Evolutionary conservation across 2,797 vertebrate genomes (phyloP).

Genomic region (Catamblyrhynchus diadema): DNA sequence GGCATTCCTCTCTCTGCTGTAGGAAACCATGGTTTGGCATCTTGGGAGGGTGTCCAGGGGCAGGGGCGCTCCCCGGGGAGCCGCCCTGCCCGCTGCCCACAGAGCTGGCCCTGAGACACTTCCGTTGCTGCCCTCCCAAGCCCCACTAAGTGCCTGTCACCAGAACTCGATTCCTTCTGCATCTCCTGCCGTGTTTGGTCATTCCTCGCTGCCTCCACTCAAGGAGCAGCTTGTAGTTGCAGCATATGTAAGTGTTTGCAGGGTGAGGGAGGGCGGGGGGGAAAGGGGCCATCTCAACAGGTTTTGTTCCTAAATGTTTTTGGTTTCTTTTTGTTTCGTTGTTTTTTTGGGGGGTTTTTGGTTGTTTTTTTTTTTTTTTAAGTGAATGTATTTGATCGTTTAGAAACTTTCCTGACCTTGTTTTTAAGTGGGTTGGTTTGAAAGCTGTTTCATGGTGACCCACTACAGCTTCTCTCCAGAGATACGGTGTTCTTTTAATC

Average conservation of each 20-base stretch:
- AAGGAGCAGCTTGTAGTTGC: slow-evolving; percentile 52
- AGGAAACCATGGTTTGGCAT: slow-evolving; percentile 28
- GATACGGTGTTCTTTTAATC: slow-evolving; percentile 57
- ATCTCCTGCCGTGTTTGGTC: slow-evolving; percentile 56
- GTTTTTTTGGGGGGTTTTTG: neutral
- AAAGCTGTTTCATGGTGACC: neutral
- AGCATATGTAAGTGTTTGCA: slow-evolving; percentile 57
- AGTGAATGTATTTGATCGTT: slow-evolving; percentile 60
- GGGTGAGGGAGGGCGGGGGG: slow-evolving; percentile 46
- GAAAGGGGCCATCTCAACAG: slow-evolving; percentile 54
- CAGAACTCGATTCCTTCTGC: slow-evolving; percentile 61
- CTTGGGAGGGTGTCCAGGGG: neutral
- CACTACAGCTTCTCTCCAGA: slow-evolving; percentile 15
- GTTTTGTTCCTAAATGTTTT: slow-evolving; percentile 44
- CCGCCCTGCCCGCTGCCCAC: accelerated
- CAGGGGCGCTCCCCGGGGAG: neutral
- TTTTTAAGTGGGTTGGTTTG: slow-evolving; percentile 41
- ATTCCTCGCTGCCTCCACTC: neutral
- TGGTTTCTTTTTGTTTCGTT: neutral
- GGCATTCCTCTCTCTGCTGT: neutral
- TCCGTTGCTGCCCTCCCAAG: slow-evolving; percentile 45
- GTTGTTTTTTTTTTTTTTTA: neutral
- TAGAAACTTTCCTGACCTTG: slow-evolving; percentile 44
- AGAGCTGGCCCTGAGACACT: neutral
- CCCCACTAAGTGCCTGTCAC: slow-evolving; percentile 73